Evolutionary conservation across 37 sponge, comb jelly and placozoan genomes (phyloP).

Genomic region (Eunapius fragilis): DNA sequence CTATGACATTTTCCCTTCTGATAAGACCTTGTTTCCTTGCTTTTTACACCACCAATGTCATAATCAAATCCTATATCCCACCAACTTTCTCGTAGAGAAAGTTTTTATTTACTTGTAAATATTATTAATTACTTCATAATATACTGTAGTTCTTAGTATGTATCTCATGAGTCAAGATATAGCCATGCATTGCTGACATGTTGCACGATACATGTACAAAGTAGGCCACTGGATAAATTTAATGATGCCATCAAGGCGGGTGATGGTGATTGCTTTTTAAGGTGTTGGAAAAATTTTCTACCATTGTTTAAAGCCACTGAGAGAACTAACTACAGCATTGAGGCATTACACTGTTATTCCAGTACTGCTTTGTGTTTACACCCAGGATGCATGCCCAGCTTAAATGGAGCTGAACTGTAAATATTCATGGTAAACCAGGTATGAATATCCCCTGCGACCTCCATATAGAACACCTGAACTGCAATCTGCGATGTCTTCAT

Average conservation of each 20-base stretch:
- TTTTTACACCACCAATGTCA: too few relatives aligned
- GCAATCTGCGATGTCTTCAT: neutral
- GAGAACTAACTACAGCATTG: slow-evolving; percentile 30
- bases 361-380: slow-evolving; percentile 7
- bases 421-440: slow-evolving; percentile 20
- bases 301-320: slow-evolving; percentile 12
- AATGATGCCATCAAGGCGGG: slow-evolving; percentile 27
- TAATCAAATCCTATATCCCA: too few relatives aligned
- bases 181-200: too few relatives aligned
- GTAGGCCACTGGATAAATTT: slow-evolving; percentile 14
- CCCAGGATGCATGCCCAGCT: slow-evolving; percentile 22
- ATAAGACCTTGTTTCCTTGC: too few relatives aligned
- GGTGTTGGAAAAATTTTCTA: slow-evolving; percentile 11
- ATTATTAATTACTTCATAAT: too few relatives aligned
- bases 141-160: too few relatives aligned
- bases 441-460: slow-evolving; percentile 47
- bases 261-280: slow-evolving; percentile 17
- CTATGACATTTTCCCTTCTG: too few relatives aligned
- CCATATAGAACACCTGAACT: too few relatives aligned
- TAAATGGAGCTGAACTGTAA: slow-evolving; percentile 27
- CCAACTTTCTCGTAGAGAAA: too few relatives aligned
- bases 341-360: slow-evolving; percentile 20
- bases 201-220: too few relatives aligned
- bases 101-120: too few relatives aligned
- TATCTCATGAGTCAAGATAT: too few relatives aligned